Conservation (phyloP, 2,888 invertebrate genomes). For the Sinodicranocentrus sp. region DNA sequence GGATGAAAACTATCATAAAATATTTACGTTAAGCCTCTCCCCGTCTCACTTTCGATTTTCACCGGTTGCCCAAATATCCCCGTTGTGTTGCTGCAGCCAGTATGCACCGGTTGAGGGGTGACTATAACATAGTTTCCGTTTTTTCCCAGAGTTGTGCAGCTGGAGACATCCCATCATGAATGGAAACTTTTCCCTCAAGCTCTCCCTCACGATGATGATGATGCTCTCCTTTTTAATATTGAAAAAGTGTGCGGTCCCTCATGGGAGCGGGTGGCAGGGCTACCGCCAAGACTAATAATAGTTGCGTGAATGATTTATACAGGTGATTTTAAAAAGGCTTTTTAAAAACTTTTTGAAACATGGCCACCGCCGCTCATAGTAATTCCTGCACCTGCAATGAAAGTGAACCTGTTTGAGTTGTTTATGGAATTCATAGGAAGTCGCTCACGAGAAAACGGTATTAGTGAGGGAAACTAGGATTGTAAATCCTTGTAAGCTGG, state of each 20-base stretch:
- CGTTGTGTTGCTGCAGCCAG: background rate
- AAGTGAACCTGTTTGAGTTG: too few relatives aligned
- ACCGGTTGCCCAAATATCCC: constrained; percentile 22
- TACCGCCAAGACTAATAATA: background rate
- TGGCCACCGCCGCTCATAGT: too few relatives aligned
- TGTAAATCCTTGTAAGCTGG: too few relatives aligned
- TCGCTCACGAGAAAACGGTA: too few relatives aligned
- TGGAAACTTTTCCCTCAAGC: background rate
- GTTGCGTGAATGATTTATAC: background rate
- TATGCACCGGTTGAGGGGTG: constrained; percentile 5
- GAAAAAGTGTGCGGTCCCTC: background rate
- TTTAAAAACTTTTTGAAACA: too few relatives aligned
- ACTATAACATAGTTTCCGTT: constrained; percentile 24
- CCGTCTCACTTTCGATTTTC: constrained; percentile 54
- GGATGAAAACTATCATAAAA: constrained; percentile 41
- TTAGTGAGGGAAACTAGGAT: too few relatives aligned
- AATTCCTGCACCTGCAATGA: too few relatives aligned
- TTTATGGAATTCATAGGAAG: too few relatives aligned
- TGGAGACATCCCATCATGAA: constrained; percentile 5
- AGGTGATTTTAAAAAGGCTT: background rate
- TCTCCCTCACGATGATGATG: background rate
- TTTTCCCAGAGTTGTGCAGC: constrained; percentile 1
- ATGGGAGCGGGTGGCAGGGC: background rate
- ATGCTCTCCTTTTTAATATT: background rate
- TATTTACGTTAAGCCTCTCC: constrained; percentile 36